These are phyloP conservation scores for Bubo bubo DNA, from an alignment of 2,113 vertebrate species.

Conservation along the genomic window DNA sequence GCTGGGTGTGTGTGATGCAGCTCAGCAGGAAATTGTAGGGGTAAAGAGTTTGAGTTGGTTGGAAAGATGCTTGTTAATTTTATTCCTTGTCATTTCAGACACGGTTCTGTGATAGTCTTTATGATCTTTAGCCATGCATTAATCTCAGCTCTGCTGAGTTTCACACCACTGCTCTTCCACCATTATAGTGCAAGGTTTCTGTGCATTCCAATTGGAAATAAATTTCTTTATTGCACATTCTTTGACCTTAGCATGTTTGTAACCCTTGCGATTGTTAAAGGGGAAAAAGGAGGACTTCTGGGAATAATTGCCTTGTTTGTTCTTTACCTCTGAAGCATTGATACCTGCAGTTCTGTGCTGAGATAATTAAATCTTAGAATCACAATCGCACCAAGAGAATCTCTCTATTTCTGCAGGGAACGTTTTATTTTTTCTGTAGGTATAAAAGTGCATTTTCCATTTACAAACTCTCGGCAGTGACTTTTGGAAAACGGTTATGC, in stretches of 20 bases:
- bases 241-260: slow-evolving; percentile 66
- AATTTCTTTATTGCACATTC: slow-evolving; percentile 45
- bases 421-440: neutral
- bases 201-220: slow-evolving; percentile 56
- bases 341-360: slow-evolving; percentile 63
- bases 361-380: slow-evolving; percentile 66
- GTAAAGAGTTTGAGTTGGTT: neutral
- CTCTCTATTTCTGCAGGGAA: slow-evolving; percentile 25
- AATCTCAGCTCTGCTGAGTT: neutral
- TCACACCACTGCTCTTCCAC: slow-evolving; percentile 14
- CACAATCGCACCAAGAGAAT: neutral
- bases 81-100: slow-evolving; percentile 17
- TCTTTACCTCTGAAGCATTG: slow-evolving; percentile 62
- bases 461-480: neutral
- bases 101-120: neutral
- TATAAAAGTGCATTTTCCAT: slow-evolving; percentile 20
- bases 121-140: slow-evolving; percentile 26
- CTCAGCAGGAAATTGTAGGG: neutral
- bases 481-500: neutral
- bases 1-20: neutral
- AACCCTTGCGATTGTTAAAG: slow-evolving; percentile 52
- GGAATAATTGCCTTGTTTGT: slow-evolving; percentile 65
- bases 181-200: slow-evolving; percentile 4
- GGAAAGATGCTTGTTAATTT: slow-evolving; percentile 34
- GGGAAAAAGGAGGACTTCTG: slow-evolving; percentile 54